phyloP scores from a whole-genome alignment of 2,797 vertebrate species.

The Vireo griseus region DNA sequence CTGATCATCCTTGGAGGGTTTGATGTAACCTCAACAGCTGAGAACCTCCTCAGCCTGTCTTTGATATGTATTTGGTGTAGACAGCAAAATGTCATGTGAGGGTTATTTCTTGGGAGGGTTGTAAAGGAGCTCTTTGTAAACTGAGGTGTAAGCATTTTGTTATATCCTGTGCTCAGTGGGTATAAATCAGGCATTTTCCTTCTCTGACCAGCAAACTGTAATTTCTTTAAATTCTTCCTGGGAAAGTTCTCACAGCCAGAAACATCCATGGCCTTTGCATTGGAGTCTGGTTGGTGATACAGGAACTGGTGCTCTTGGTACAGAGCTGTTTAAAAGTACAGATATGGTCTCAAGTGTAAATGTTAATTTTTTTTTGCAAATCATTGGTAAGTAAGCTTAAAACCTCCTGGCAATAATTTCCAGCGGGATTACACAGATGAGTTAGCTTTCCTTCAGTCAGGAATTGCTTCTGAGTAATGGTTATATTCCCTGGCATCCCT shows the following conservation, averaged over 20 bases:
- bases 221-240: neutral
- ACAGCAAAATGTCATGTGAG: neutral
- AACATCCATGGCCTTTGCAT: neutral
- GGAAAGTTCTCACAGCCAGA: neutral
- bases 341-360: neutral
- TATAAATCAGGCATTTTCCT: neutral
- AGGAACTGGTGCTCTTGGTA: neutral
- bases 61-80: neutral
- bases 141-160: neutral
- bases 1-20: conserved; percentile 17
- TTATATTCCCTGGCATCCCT: neutral
- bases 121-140: neutral
- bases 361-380: neutral
- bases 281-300: neutral
- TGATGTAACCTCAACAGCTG: neutral
- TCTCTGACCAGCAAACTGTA: neutral
- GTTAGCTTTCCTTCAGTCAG: neutral
- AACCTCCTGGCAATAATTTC: neutral
- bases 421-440: neutral
- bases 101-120: neutral
- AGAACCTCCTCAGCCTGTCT: neutral
- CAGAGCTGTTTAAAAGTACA: neutral
- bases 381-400: neutral
- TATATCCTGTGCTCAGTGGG: neutral
- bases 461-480: neutral